Base-by-base conservation (phyloP, 2,797 vertebrate genomes). In the Cheirogaleus major region DNA sequence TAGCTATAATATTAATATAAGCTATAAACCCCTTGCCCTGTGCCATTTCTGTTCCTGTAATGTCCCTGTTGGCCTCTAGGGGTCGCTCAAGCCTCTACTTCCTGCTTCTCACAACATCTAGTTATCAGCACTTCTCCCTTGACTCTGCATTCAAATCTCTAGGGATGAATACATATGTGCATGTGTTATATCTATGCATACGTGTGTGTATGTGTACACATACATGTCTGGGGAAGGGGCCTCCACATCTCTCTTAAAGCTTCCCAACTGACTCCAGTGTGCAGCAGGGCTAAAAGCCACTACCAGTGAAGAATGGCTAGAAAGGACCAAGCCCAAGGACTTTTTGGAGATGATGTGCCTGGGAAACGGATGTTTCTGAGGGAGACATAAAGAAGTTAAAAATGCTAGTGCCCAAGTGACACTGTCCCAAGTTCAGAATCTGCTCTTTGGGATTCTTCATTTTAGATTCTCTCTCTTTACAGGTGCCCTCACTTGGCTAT, bases 331-430 rank as follows among this genome's bases (percentile, higher is more conserved):
- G 25, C 25, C 32, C 92, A 81, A 63, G 18, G 18, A 72, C 78
- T 50, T 57, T 76, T 35, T 61, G 22, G 38, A 61, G 55, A 48
- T 76, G 20, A 73, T 78, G 25, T n/a, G 76, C 15, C 25, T 80
- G 84, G 43, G 20, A 95, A 84, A 86, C 20, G 7, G 59, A 38
- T 89, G 1, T 84, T 76, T 80, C 84, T 94, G 43, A 52, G 48
- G 52, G 50, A 82, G 61, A 87, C 48, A 27, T n/a, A 32, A 59
- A 91, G 18, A 43, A 91, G 30, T 61, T 69, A 25, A 76, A 93
- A 79, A 12, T 80, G 81, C 86, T 83, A 73, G 43, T 38, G 4
- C 50, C 63, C 35, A 75, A 84, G 9, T 80, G 15, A 72, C n/a
- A 5, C 30, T 32, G 1, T 41, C 82, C 17, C 30, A 45, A 63